Percentiles rank a stretch among this genome's conserved stretches.
Evolutionary conservation across 2,888 invertebrate species (phyloP).

Genomic region (Subacronicta megacephala): DNA sequence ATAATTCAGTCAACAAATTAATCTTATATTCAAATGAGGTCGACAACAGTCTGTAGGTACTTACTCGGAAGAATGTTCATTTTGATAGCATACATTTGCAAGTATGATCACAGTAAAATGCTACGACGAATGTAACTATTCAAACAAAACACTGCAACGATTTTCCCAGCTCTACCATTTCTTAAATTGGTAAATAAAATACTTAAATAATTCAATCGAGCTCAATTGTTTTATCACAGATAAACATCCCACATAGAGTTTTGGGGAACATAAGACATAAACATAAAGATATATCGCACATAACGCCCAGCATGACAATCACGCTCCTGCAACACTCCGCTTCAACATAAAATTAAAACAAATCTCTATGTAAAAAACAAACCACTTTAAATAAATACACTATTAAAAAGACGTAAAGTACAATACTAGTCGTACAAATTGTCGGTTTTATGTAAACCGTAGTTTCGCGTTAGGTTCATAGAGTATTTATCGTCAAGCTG

Average conservation of each 20-base stretch:
- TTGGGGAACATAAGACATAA: constrained; percentile 66
- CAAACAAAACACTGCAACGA: constrained; percentile 17
- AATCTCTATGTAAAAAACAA: constrained; percentile 69
- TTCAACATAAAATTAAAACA: constrained; percentile 66
- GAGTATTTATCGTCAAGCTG: constrained; percentile 59
- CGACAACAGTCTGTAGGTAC: constrained; percentile 15
- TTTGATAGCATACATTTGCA: constrained; percentile 16
- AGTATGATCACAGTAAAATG: constrained; percentile 4
- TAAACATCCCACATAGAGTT: constrained; percentile 67
- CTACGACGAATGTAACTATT: constrained; percentile 21
- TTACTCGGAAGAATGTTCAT: constrained; percentile 19
- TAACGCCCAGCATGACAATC: constrained; percentile 68
- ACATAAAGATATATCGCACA: constrained; percentile 64
- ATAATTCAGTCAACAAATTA: constrained; percentile 45
- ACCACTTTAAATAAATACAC: constrained; percentile 72
- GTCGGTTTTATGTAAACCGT: constrained; percentile 59
- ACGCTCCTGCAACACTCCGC: constrained; percentile 60
- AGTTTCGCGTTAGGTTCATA: constrained; percentile 69
- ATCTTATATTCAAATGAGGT: constrained; percentile 47
- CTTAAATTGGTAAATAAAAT: constrained; percentile 28
- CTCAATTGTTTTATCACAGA: constrained; percentile 52
- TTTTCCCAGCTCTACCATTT: constrained; percentile 19
- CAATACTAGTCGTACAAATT: constrained; percentile 60
- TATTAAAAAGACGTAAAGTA: constrained; percentile 73
- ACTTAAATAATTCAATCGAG: constrained; percentile 46